These are phyloP conservation scores for Drosophila nr. perissopoda DNA, from an alignment of 2,888 invertebrate species.

Conservation along the genomic window DNA sequence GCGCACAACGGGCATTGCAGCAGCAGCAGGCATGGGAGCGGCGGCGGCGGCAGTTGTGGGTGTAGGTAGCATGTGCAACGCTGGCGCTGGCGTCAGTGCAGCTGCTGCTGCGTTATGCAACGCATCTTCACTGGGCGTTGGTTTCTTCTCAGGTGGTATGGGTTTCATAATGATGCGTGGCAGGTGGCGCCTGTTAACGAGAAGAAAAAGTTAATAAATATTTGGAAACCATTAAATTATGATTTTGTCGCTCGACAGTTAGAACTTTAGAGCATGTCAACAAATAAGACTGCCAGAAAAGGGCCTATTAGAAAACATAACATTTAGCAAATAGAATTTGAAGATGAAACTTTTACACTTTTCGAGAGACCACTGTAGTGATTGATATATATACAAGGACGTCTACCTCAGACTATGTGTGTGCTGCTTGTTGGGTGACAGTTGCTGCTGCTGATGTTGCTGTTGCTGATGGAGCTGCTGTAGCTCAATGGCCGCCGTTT, in stretches of 20 bases:
- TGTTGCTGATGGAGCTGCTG: constrained; percentile 32
- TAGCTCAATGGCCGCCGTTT: constrained; percentile 19
- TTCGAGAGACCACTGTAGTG: background rate
- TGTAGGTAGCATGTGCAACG: constrained; percentile 17
- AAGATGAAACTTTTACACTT: background rate
- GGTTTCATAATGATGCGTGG: constrained; percentile 94
- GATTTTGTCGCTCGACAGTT: background rate
- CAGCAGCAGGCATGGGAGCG: constrained; percentile 9
- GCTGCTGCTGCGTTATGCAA: constrained; percentile 33
- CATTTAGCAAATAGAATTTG: background rate
- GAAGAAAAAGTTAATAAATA: background rate
- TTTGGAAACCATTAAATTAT: background rate
- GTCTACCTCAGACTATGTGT: constrained; percentile 87
- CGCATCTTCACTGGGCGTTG: constrained; percentile 56
- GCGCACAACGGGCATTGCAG: constrained; percentile 54
- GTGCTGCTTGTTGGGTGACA: constrained; percentile 89
- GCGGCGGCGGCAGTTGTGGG: background rate
- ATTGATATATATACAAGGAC: constrained; percentile 5
- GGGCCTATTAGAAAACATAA: background rate
- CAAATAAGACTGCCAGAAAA: background rate
- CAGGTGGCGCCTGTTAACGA: constrained; percentile 86
- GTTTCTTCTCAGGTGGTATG: constrained; percentile 86
- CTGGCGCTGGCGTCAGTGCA: constrained; percentile 25
- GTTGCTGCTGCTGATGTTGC: constrained; percentile 29
- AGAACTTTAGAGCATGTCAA: background rate